Evolutionary conservation across 1,140 invertebrate species (phyloP).

Genomic region (Polyergus mexicanus): DNA sequence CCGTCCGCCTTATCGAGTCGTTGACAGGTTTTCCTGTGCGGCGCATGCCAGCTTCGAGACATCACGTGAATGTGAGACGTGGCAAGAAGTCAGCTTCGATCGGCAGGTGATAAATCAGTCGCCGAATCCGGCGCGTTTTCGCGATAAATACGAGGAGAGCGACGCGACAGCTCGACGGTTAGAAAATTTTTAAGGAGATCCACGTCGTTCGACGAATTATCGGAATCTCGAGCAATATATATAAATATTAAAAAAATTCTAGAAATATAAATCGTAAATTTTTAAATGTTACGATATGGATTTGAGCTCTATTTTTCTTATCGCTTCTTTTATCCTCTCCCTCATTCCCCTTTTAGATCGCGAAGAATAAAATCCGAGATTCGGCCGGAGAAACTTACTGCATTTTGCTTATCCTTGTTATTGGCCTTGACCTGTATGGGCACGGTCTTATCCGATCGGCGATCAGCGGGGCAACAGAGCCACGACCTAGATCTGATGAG

Average conservation of each 20-base stretch:
- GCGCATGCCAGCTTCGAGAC: not conserved
- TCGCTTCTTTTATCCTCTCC: not conserved
- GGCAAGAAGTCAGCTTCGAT: slow-evolving; percentile 34
- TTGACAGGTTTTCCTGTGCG: slow-evolving; percentile 41
- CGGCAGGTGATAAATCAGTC: slow-evolving; percentile 27
- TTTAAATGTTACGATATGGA: no score
- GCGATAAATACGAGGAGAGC: slow-evolving; percentile 6
- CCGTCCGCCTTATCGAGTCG: slow-evolving; percentile 33
- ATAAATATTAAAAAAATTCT: no score
- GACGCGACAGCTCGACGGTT: not conserved
- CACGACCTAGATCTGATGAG: slow-evolving; percentile 77
- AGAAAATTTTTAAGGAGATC: not conserved
- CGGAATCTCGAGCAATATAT: no score
- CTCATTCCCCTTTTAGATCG: slow-evolving; percentile 15
- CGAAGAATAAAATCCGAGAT: not conserved
- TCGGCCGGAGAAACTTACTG: slow-evolving; percentile 65
- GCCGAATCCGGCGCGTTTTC: not conserved
- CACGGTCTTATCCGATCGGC: slow-evolving; percentile 73
- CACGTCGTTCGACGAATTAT: no score
- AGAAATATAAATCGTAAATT: no score
- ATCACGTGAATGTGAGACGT: not conserved
- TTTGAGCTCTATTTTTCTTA: not conserved
- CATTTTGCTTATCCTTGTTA: slow-evolving; percentile 64
- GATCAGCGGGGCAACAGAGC: slow-evolving; percentile 78
- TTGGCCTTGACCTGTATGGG: slow-evolving; percentile 74